Percentiles rank a stretch among this genome's conserved stretches.
phyloP scores from a whole-genome alignment of 2,888 invertebrate species.

The Julus scandinavius region DNA sequence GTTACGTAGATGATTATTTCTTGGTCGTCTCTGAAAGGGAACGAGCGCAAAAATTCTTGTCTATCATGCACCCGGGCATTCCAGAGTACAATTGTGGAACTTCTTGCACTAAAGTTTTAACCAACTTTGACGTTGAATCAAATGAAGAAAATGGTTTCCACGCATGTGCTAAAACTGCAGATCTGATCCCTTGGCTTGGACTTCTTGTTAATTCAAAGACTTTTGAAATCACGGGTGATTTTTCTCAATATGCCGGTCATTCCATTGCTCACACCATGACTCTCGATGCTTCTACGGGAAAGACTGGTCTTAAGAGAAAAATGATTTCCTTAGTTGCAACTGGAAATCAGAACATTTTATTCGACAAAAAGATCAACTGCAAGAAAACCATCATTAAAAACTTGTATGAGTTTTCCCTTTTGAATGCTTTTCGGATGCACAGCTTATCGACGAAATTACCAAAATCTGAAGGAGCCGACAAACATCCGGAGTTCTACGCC shows the following conservation, averaged over 20 bases:
- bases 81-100: constrained; percentile 1
- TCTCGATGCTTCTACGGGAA: neutral
- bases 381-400: neutral
- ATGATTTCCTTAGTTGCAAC: neutral
- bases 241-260: neutral
- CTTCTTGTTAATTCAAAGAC: neutral
- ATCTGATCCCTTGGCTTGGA: constrained; percentile 5
- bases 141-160: neutral
- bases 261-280: neutral
- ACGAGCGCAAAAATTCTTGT: neutral
- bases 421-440: constrained; percentile 43
- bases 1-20: constrained; percentile 28
- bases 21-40: neutral
- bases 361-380: neutral
- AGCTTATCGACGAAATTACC: constrained; percentile 10
- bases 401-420: constrained; percentile 22
- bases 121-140: constrained; percentile 30
- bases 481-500: neutral
- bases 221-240: neutral
- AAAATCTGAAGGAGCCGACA: neutral
- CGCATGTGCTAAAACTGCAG: neutral
- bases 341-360: neutral
- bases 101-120: neutral
- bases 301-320: neutral
- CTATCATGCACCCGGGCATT: neutral